Evolutionary conservation across 2,888 invertebrate genomes (phyloP).

Genomic region (Drosophila fungiperda): DNA sequence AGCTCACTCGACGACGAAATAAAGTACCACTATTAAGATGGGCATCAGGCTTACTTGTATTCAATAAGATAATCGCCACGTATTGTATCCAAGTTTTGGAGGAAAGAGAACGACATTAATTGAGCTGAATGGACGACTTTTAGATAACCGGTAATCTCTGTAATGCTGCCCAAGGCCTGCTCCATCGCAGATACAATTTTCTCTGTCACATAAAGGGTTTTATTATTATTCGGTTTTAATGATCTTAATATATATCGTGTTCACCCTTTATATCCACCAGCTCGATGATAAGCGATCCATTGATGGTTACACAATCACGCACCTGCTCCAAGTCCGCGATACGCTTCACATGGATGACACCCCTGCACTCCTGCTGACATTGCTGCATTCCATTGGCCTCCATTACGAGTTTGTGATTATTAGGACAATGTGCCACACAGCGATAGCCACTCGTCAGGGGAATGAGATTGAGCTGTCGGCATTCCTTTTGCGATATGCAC

Average conservation of each 20-base stretch:
- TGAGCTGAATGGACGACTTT: slow-evolving; percentile 88
- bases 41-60: slow-evolving; percentile 59
- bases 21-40: neutral
- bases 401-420: slow-evolving; percentile 73
- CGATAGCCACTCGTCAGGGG: slow-evolving; percentile 56
- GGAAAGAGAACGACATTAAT: slow-evolving; percentile 88
- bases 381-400: slow-evolving; percentile 24
- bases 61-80: slow-evolving; percentile 86
- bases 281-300: slow-evolving; percentile 88
- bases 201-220: slow-evolving; percentile 47
- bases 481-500: slow-evolving; percentile 68
- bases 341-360: slow-evolving; percentile 63
- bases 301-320: slow-evolving; percentile 89
- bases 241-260: neutral
- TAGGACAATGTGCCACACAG: slow-evolving; percentile 90
- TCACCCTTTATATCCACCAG: slow-evolving; percentile 74
- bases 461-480: slow-evolving; percentile 55
- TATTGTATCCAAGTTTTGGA: slow-evolving; percentile 88
- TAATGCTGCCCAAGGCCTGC: slow-evolving; percentile 87
- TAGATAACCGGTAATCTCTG: slow-evolving; percentile 88
- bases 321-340: slow-evolving; percentile 82
- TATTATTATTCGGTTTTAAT: neutral
- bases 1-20: neutral
- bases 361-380: slow-evolving; percentile 71
- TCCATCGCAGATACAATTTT: slow-evolving; percentile 86